These are phyloP conservation scores for Sycon ciliatum DNA, from an alignment of 37 sponge, comb jelly and placozoan genomes.

Conservation along the genomic window DNA sequence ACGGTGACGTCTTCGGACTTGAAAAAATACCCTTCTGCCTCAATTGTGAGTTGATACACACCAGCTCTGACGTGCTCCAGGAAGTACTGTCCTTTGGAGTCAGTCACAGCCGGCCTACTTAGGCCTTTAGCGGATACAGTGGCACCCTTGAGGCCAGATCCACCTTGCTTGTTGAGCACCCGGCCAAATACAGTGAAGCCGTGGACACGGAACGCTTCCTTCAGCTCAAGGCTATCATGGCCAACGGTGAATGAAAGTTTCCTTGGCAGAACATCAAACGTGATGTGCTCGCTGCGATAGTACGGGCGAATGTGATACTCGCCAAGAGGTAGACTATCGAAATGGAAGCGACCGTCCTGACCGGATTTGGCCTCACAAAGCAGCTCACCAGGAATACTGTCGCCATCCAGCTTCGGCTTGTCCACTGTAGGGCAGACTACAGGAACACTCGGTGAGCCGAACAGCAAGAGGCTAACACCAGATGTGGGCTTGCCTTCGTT, in stretches of 20 bases:
- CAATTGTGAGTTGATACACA: too few relatives aligned
- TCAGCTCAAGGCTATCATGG: conserved; percentile 42
- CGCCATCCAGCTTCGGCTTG: neutral
- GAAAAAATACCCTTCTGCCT: too few relatives aligned
- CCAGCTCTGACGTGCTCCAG: too few relatives aligned
- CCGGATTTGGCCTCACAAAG: conserved; percentile 40
- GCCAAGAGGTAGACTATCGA: conserved; percentile 60
- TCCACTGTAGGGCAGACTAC: neutral
- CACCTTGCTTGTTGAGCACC: conserved; percentile 18
- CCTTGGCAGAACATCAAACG: conserved; percentile 66
- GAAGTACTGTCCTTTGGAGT: too few relatives aligned
- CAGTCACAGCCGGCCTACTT: too few relatives aligned
- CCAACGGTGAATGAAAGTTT: conserved; percentile 44
- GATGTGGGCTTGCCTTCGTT: conserved; percentile 13
- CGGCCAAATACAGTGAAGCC: conserved; percentile 73
- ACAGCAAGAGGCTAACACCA: conserved; percentile 13
- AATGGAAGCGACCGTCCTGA: conserved; percentile 41
- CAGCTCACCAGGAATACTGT: neutral
- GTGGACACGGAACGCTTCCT: conserved; percentile 64
- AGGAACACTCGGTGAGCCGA: too few relatives aligned
- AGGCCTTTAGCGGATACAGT: too few relatives aligned
- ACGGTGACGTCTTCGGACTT: too few relatives aligned
- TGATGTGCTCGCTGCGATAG: conserved; percentile 44
- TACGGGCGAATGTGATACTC: conserved; percentile 56
- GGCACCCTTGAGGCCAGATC: neutral